Evolutionary conservation across 1,140 invertebrate species (phyloP).

Genomic region (Melanaphis sacchari): DNA sequence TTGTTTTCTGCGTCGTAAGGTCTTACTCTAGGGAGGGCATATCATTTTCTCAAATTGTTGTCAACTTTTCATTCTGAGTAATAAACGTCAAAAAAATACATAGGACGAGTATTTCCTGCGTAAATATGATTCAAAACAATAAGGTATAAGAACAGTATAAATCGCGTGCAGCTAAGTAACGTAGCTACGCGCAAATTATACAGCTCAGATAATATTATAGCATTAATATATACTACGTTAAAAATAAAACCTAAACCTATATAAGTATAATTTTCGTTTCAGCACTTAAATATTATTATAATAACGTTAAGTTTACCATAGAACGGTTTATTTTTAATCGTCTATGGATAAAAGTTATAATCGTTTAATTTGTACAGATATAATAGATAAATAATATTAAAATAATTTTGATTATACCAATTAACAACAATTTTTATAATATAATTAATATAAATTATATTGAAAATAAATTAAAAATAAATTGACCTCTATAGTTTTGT

Average conservation of each 20-base stretch:
- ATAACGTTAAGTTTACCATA: background rate
- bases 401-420: background rate
- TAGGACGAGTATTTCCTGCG: background rate
- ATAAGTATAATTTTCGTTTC: background rate
- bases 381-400: background rate
- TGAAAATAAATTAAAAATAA: background rate
- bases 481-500: background rate
- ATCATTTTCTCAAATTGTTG: conserved; percentile 30
- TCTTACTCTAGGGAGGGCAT: background rate
- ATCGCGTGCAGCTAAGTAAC: background rate
- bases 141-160: background rate
- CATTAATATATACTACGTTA: background rate
- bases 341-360: background rate
- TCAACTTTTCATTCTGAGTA: conserved; percentile 40
- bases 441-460: background rate
- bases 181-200: background rate
- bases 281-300: background rate
- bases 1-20: background rate
- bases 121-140: conserved; percentile 39
- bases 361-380: background rate
- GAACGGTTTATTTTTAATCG: background rate
- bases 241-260: background rate
- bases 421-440: background rate
- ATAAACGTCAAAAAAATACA: conserved; percentile 52
- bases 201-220: background rate